Percentiles rank a stretch among this genome's conserved stretches.
These are phyloP conservation scores for Lasioglossum leucozonium DNA, from an alignment of 2,888 invertebrate genomes.

Conservation along the genomic window DNA sequence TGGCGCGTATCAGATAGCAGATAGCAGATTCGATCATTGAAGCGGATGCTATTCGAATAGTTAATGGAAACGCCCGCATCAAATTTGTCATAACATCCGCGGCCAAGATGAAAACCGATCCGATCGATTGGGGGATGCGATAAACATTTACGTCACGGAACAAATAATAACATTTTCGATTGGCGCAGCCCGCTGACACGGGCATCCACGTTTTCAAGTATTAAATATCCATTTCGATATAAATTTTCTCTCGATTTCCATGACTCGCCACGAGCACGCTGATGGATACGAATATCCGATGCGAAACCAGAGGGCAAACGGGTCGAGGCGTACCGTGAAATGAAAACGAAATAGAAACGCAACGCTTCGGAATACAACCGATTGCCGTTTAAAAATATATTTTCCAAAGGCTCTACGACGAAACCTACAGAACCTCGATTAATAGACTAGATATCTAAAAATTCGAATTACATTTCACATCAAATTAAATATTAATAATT, in stretches of 20 bases:
- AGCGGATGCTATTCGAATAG: background rate
- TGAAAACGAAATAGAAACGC: slow-evolving; percentile 3
- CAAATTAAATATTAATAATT: too few species aligned
- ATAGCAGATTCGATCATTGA: background rate
- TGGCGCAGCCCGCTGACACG: background rate
- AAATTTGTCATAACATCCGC: background rate
- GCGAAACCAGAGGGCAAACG: background rate
- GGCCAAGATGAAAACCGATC: background rate
- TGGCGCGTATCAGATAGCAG: background rate
- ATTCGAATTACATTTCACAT: too few species aligned
- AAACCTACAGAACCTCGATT: background rate
- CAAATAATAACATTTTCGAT: background rate
- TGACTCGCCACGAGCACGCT: background rate
- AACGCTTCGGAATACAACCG: background rate
- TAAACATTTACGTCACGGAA: background rate
- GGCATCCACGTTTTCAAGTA: background rate
- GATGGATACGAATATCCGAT: background rate
- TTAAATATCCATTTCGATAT: background rate
- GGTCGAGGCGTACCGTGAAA: slow-evolving; percentile 5
- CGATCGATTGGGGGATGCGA: background rate
- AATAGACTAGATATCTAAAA: too few species aligned
- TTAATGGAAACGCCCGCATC: background rate
- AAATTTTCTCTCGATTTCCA: slow-evolving; percentile 1
- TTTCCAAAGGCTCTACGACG: background rate
- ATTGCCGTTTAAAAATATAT: background rate